A percentile compares a stretch with the other conserved stretches of the same genome.
phyloP scores from a whole-genome alignment of 2,888 invertebrate genomes.

The Drosophila picticornis region DNA sequence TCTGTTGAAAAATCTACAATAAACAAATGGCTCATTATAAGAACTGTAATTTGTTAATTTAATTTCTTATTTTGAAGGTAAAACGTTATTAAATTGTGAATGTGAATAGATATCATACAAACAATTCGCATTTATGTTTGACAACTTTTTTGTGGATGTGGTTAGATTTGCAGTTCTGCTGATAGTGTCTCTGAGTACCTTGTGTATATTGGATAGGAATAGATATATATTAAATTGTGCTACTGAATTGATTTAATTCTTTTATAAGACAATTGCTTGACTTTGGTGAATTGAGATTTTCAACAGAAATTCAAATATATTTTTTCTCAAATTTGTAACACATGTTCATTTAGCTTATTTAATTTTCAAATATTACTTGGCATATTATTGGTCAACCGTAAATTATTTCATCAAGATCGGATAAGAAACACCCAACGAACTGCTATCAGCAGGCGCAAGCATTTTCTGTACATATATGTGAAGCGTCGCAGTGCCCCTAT shows the following conservation, averaged over 20 bases:
- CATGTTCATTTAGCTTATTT: neutral
- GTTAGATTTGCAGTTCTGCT: neutral
- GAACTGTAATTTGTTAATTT: neutral
- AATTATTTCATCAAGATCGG: neutral
- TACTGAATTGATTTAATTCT: neutral
- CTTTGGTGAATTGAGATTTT: neutral
- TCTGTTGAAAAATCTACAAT: constrained; percentile 17
- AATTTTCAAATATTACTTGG: neutral
- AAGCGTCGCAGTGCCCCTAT: neutral
- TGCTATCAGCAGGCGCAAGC: neutral
- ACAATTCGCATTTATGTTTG: neutral
- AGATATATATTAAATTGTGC: neutral
- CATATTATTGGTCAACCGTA: neutral
- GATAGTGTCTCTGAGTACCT: neutral
- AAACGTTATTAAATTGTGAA: constrained; percentile 11
- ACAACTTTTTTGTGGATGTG: neutral
- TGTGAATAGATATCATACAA: neutral
- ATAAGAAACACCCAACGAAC: neutral
- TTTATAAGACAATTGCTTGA: neutral
- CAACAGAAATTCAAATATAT: neutral
- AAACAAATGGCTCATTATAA: neutral
- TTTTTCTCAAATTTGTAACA: neutral
- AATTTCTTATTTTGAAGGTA: neutral
- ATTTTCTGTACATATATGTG: neutral
- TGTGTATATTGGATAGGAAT: neutral